Conservation (phyloP, 2,888 invertebrate species). For the Troides oblongomaculatus region DNA sequence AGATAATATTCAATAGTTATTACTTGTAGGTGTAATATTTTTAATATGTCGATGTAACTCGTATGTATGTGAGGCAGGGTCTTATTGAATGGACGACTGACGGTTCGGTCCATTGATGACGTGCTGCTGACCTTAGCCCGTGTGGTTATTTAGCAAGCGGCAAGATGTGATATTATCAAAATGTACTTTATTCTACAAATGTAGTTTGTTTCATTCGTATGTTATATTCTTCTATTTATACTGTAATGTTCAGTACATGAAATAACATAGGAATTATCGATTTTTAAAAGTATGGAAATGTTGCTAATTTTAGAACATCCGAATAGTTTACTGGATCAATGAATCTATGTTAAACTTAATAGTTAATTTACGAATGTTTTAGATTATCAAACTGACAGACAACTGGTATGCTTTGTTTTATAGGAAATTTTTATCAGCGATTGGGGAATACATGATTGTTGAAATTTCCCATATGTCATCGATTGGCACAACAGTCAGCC, state of each 20-base stretch:
- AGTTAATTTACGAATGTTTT: too few relatives aligned
- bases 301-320: too few relatives aligned
- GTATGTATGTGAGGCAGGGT: slow-evolving; percentile 46
- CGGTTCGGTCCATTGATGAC: slow-evolving; percentile 62
- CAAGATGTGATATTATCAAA: not conserved
- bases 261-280: not conserved
- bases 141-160: slow-evolving; percentile 48
- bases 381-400: too few relatives aligned
- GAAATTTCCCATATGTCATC: not conserved
- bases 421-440: too few relatives aligned
- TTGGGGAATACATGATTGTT: not conserved
- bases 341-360: too few relatives aligned
- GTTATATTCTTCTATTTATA: not conserved
- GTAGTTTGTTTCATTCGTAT: not conserved
- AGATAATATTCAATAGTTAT: too few relatives aligned
- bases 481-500: not conserved
- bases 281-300: too few relatives aligned
- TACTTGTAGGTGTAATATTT: not conserved
- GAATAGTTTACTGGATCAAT: too few relatives aligned
- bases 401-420: too few relatives aligned
- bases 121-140: slow-evolving; percentile 57
- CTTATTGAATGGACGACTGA: slow-evolving; percentile 57
- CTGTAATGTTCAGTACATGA: not conserved
- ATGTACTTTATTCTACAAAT: not conserved
- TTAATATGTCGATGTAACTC: slow-evolving; percentile 43